phyloP scores from a whole-genome alignment of 2,797 vertebrate genomes.

The Melanotaenia trifasciata region DNA sequence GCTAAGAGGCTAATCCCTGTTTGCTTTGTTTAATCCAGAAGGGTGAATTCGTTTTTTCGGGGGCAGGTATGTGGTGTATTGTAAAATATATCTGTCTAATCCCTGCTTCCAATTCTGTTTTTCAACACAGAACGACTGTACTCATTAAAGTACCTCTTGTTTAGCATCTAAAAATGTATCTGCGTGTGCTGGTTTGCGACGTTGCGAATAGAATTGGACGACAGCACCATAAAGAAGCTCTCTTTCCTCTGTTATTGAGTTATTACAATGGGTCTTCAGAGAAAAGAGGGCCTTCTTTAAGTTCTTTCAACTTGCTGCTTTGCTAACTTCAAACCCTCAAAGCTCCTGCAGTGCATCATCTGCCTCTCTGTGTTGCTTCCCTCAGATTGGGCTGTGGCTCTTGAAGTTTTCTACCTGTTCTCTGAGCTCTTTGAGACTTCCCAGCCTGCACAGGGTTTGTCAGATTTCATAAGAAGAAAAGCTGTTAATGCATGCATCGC shows the following conservation, averaged over 20 bases:
- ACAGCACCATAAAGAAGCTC: conserved; percentile 58
- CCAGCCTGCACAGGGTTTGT: conserved; percentile 59
- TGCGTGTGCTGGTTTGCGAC: conserved; percentile 43
- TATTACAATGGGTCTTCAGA: conserved; percentile 82
- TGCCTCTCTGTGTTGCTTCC: conserved; percentile 65
- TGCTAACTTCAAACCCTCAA: conserved; percentile 79
- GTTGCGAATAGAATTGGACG: conserved; percentile 58
- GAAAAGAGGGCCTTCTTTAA: conserved; percentile 81
- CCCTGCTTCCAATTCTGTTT: conserved; percentile 1
- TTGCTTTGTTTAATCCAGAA: background rate
- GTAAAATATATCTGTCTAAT: conserved; percentile 9
- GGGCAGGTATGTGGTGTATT: background rate
- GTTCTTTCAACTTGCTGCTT: conserved; percentile 85
- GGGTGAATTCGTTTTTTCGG: background rate
- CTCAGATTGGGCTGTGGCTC: conserved; percentile 70
- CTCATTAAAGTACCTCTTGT: conserved; percentile 34
- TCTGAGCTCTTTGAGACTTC: conserved; percentile 68
- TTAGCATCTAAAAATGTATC: conserved; percentile 32
- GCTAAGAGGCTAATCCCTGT: background rate
- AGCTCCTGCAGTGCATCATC: conserved; percentile 69
- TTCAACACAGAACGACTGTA: background rate
- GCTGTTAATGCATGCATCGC: conserved; percentile 74
- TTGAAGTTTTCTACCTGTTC: conserved; percentile 75
- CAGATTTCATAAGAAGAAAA: conserved; percentile 74
- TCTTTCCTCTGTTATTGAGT: conserved; percentile 76